Base-by-base conservation (phyloP, 2,113 vertebrate genomes). In the Bettongia penicillata region DNA sequence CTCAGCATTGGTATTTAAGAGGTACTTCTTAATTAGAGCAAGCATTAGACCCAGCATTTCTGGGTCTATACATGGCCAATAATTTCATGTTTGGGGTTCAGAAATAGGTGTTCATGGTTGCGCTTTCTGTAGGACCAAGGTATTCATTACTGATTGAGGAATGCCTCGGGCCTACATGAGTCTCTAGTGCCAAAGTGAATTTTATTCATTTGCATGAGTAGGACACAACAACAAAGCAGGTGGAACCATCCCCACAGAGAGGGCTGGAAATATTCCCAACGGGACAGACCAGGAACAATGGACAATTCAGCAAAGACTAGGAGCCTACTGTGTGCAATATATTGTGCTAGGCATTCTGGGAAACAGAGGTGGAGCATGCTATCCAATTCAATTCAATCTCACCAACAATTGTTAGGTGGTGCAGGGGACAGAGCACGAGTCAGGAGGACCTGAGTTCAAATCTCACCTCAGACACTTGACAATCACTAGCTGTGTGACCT, bases 231-330 rank as follows among this genome's bases (percentile, higher is more conserved):
- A 31, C 12, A 37, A 95, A 51, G 4, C 26, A 19, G 25, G 43
- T 84, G 49, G 9, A 37, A 94, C 92, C 96, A 90, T 23, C 91
- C 93, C 92, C 68, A 47, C 22, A 95, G 95, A 68, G 3, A 22
- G 92, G 43, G 3, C 37, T 95, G 50, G 89, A 53, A 43, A 94
- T 94, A 61, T 90, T 68, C 24, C 24, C 77, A 37, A 51, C 43
- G 16, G 28, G 16, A 43, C 37, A n/a, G 37, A 2, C 16, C n/a
- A 84, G 19, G 68, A 84, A 43, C 68, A 84, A 84, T n/a, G 68
- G 43, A 84, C 37, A 84, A 84, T 84, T 84, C 16, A 43, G 22
- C 68, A 84, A 77, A 77, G 68, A 22, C 37, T 84, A 84, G 68
- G 37, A 84, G 68, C 16, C 68, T 84, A 43, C 37, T 84, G 37